These are phyloP conservation scores for Helicoverpa zea DNA, from an alignment of 1,140 invertebrate genomes.

Conservation along the genomic window DNA sequence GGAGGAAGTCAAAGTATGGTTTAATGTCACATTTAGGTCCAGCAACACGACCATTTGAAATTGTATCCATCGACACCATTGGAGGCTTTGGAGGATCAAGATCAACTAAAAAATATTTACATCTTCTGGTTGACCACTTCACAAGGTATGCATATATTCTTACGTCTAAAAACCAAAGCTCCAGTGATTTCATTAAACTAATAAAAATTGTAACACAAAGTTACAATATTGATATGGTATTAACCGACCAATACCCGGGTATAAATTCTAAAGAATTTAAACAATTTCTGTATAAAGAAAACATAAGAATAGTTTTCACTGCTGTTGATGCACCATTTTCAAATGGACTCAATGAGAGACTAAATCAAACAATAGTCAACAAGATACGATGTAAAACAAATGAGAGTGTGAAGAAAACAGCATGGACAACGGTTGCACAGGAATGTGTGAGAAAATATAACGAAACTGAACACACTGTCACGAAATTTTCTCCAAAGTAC, in stretches of 20 bases:
- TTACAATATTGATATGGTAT: slow-evolving; percentile 57
- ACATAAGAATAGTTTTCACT: slow-evolving; percentile 51
- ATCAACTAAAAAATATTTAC: slow-evolving; percentile 21
- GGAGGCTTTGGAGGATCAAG: slow-evolving; percentile 14
- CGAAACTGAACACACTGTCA: slow-evolving; percentile 67
- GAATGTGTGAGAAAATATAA: slow-evolving; percentile 59
- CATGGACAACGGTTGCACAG: slow-evolving; percentile 52
- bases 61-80: no score
- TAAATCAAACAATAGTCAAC: neutral
- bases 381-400: slow-evolving; percentile 63
- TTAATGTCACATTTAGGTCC: slow-evolving; percentile 63
- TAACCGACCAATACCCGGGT: slow-evolving; percentile 29
- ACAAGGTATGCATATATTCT: slow-evolving; percentile 45
- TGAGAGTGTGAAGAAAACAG: slow-evolving; percentile 22
- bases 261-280: slow-evolving; percentile 28
- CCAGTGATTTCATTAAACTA: slow-evolving; percentile 74
- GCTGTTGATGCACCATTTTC: slow-evolving; percentile 59
- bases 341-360: slow-evolving; percentile 51
- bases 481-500: slow-evolving; percentile 69
- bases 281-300: slow-evolving; percentile 41
- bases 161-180: slow-evolving; percentile 69
- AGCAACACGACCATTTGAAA: slow-evolving; percentile 18
- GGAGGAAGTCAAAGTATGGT: slow-evolving; percentile 33
- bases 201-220: slow-evolving; percentile 51
- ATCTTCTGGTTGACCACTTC: slow-evolving; percentile 10